Percentiles rank a stretch among this genome's conserved stretches.
Evolutionary conservation across 2,888 invertebrate genomes (phyloP).

Genomic region (Proisotoma minuta): DNA sequence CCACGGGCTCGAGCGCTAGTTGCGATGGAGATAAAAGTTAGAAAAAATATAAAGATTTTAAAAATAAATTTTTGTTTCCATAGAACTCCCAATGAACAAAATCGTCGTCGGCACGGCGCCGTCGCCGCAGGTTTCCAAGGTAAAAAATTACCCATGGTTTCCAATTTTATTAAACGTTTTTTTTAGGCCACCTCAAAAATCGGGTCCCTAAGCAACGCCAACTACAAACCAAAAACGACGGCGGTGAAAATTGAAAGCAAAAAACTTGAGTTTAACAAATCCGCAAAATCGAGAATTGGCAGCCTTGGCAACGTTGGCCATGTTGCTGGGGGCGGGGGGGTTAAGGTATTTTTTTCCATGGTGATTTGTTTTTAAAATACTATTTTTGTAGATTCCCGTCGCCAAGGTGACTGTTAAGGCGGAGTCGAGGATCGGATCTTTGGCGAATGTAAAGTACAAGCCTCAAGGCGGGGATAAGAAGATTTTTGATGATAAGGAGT

Average conservation of each 20-base stretch:
- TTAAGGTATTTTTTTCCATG: constrained; percentile 63
- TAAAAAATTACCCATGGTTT: constrained; percentile 67
- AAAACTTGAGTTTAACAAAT: constrained; percentile 77
- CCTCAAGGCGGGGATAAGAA: constrained; percentile 91
- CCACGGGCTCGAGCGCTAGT: too few relatives aligned
- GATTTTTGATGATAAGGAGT: constrained; percentile 87
- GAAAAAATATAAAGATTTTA: too few relatives aligned
- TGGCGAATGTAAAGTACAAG: constrained; percentile 81
- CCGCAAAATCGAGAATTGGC: constrained; percentile 80
- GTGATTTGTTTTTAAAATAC: too few relatives aligned
- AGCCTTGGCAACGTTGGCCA: constrained; percentile 82
- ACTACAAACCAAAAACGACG: constrained; percentile 76
- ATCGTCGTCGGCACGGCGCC: constrained; percentile 86
- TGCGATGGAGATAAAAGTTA: too few relatives aligned
- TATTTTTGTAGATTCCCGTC: constrained; percentile 65
- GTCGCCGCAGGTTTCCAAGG: constrained; percentile 84
- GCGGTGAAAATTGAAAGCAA: constrained; percentile 81
- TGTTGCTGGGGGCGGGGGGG: constrained; percentile 78
- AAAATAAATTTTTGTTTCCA: too few relatives aligned
- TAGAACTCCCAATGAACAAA: constrained; percentile 88
- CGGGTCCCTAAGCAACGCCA: constrained; percentile 66
- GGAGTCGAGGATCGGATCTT: constrained; percentile 80
- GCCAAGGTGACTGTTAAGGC: constrained; percentile 79
- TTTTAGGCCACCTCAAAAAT: constrained; percentile 76
- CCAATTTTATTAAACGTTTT: background rate